A percentile compares a stretch with the other conserved stretches of the same genome.
phyloP scores from a whole-genome alignment of 1,140 invertebrate genomes.

The Heliconius hermathena region DNA sequence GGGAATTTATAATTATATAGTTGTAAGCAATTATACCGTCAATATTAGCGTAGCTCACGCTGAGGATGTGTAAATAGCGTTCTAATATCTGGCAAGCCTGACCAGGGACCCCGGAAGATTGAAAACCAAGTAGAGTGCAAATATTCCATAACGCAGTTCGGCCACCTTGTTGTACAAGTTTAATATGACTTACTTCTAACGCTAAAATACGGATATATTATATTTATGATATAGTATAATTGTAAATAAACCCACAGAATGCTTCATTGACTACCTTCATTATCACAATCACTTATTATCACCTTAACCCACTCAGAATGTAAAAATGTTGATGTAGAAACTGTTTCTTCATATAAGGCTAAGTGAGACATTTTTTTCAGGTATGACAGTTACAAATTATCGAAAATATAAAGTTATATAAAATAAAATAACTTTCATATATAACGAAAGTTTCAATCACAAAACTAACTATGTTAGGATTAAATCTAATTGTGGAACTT shows the following conservation, averaged over 20 bases:
- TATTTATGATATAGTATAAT: not conserved
- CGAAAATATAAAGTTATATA: not conserved
- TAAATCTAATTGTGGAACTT: not conserved
- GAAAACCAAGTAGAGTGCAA: constrained; percentile 35
- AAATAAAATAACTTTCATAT: not conserved
- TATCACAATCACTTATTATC: constrained; percentile 11
- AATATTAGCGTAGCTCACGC: not conserved
- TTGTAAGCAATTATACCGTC: not conserved
- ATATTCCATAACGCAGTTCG: constrained; percentile 43
- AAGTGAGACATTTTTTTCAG: not conserved
- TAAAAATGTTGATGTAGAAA: constrained; percentile 18
- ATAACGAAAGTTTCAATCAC: not conserved
- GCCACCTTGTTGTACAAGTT: constrained; percentile 31
- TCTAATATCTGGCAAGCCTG: constrained; percentile 50
- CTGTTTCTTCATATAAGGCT: not conserved
- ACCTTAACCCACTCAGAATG: constrained; percentile 2
- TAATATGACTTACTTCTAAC: constrained; percentile 15
- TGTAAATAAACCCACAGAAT: not conserved
- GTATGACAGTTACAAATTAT: not conserved
- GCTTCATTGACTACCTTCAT: constrained; percentile 6
- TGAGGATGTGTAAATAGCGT: constrained; percentile 34
- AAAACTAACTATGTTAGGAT: not conserved
- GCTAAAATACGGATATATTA: not conserved
- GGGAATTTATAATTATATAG: not conserved
- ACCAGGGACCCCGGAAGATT: constrained; percentile 43